Conservation (phyloP, 2,888 invertebrate genomes). For the Polietes domitor region DNA sequence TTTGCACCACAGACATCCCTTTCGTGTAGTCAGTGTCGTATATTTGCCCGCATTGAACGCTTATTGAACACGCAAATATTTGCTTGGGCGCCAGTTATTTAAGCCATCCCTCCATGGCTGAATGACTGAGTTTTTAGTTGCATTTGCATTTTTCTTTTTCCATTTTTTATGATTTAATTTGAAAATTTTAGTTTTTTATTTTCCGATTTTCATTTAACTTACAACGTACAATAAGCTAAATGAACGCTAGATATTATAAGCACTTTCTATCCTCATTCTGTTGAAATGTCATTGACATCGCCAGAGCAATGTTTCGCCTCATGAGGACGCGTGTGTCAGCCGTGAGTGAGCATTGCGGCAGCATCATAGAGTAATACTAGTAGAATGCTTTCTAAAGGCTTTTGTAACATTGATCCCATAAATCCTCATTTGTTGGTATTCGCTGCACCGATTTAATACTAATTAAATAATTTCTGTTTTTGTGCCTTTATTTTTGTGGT, state of each 20-base stretch:
- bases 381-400: constrained; percentile 55
- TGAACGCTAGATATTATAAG: constrained; percentile 69
- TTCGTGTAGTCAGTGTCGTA: background rate
- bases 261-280: constrained; percentile 56
- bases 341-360: constrained; percentile 3
- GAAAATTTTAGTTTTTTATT: background rate
- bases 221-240: constrained; percentile 59
- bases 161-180: background rate
- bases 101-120: background rate
- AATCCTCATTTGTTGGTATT: constrained; percentile 50
- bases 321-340: background rate
- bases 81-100: background rate
- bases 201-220: no score
- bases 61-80: constrained; percentile 1
- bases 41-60: background rate
- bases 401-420: constrained; percentile 64
- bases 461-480: constrained; percentile 49
- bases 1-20: background rate
- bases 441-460: no score
- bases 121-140: background rate
- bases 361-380: background rate
- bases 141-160: background rate
- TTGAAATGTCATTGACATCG: background rate
- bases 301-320: background rate
- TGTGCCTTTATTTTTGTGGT: constrained; percentile 45